phyloP scores from a whole-genome alignment of 2,888 invertebrate genomes.

The Elysia crispata region DNA sequence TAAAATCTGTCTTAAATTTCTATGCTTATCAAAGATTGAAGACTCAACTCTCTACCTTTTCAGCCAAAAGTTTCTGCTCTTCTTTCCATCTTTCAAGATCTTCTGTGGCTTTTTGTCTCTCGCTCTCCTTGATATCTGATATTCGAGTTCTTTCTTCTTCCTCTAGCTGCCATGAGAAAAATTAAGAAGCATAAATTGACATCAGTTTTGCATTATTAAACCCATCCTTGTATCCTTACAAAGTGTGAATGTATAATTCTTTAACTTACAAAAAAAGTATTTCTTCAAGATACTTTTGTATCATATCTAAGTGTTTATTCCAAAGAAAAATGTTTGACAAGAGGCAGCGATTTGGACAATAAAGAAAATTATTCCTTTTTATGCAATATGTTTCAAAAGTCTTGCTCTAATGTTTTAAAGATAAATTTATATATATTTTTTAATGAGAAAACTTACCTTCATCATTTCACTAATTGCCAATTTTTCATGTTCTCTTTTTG shows the following conservation, averaged over 20 bases:
- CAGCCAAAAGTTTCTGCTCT: conserved; percentile 67
- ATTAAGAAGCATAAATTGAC: not conserved
- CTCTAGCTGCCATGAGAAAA: conserved; percentile 75
- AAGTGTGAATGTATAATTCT: too few species aligned
- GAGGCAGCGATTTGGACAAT: not conserved
- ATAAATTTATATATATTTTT: not conserved
- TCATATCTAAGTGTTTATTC: not conserved
- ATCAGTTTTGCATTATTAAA: not conserved
- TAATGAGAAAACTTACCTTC: conserved; percentile 70
- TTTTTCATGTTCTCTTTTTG: conserved; percentile 70
- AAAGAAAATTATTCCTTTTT: not conserved
- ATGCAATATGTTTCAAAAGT: not conserved
- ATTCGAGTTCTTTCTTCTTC: conserved; percentile 82
- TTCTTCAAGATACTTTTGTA: too few species aligned
- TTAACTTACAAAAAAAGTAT: too few species aligned
- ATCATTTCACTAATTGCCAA: conserved; percentile 83
- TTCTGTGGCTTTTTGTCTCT: conserved; percentile 83
- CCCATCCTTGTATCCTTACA: not conserved
- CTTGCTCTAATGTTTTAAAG: too few species aligned
- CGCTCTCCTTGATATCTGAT: conserved; percentile 82
- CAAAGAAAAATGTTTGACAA: not conserved
- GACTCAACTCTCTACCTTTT: conserved; percentile 56
- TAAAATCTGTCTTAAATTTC: too few species aligned
- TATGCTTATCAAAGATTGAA: too few species aligned
- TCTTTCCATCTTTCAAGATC: conserved; percentile 82